Evolutionary conservation across 2,113 vertebrate genomes (phyloP), one percentile per base, ranked within the genome.

Genomic region (Aphelocoma coerulescens): DNA sequence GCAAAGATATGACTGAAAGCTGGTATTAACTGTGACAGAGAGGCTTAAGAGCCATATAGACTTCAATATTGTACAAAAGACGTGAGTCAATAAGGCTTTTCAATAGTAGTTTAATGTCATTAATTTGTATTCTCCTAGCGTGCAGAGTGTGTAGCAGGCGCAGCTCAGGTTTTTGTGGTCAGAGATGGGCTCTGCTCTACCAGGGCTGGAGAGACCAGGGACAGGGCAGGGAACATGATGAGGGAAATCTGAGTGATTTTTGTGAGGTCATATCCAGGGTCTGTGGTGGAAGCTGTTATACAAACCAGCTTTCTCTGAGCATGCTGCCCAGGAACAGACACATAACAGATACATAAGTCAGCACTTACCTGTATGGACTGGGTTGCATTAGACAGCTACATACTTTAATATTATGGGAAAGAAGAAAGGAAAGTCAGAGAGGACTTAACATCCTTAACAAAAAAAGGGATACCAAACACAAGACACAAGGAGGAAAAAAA

Each of bases 1-100:
- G 85, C 68, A 92, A 88, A 80, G 62, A 44, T 81, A 63, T 75
- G 88, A 93, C 79, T 92, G 79, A 94, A 96, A 90, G 76, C 65
- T 88, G 73, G 32, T 77, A 91, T 91, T 96, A 94, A 44, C 72
- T 89, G 79, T 96, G 83, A 92, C 85, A 94, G 79, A 81, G 52
- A 81, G 57, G 68, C 63, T 95, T 93, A 92, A 85, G 79, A 84
- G 66, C 72, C 35, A 48, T 63, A 81, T 24, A 67, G 61, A 22
- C 66, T 95, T 83, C 83, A 85, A 55, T 66, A 69, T 4, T 11
- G 10, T 33, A 66, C 39, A 59, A 66, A 95, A 93, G 32, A 80
- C 1, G 0, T 71, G 85, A 89, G 85, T 88, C 78, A 94, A 84
- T 77, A 92, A 59, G 44, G 28, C 65, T 89, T 92, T 91, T 83